Evolutionary conservation across 1,140 invertebrate genomes (phyloP).

Genomic region (Drosophila neocordata): DNA sequence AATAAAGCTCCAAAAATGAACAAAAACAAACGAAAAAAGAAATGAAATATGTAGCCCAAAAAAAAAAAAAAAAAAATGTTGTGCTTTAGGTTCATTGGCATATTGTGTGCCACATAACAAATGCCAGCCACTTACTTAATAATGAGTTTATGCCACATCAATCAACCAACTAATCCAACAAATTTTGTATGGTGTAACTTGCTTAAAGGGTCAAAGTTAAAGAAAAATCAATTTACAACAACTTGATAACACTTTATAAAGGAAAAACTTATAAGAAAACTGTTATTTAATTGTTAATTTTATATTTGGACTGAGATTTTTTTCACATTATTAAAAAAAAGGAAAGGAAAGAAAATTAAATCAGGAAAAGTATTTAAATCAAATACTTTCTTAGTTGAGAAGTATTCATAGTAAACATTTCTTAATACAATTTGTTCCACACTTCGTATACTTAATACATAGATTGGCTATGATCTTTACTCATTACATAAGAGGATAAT

Average conservation of each 20-base stretch:
- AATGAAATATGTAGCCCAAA: neutral
- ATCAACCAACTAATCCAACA: conserved; percentile 19
- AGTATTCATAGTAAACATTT: no score
- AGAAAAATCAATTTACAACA: neutral
- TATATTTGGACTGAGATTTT: no score
- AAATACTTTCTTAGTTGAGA: no score
- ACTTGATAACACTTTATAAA: neutral
- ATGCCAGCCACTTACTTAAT: conserved; percentile 48
- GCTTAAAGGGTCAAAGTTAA: neutral
- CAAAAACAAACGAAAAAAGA: conserved; percentile 9
- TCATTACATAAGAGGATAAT: no score
- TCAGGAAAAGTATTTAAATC: no score
- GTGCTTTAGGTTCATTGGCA: conserved; percentile 62
- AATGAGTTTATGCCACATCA: conserved; percentile 40
- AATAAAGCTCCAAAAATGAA: conserved; percentile 22
- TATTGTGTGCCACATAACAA: conserved; percentile 74
- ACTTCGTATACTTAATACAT: no score
- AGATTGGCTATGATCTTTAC: no score
- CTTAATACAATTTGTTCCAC: no score
- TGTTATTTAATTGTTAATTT: no score
- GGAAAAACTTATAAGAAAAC: no score
- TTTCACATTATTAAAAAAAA: no score
- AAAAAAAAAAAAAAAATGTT: conserved; percentile 16
- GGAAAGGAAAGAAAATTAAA: no score
- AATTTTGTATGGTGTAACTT: neutral